Percentiles rank a stretch among this genome's conserved stretches.
phyloP scores from a whole-genome alignment of 2,113 vertebrate species.

The Pachyramphus minor region DNA sequence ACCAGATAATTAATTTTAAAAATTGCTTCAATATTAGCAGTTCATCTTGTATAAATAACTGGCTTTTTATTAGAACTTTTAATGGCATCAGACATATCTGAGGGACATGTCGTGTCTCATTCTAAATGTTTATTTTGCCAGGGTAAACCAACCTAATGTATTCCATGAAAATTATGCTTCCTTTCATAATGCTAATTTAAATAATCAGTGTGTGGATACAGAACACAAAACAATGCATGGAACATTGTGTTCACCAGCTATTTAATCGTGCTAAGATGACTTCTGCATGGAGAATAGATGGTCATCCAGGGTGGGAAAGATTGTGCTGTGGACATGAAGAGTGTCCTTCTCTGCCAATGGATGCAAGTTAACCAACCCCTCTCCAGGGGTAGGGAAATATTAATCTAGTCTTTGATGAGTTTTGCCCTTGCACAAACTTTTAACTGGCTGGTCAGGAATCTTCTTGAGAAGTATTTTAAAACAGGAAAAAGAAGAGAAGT shows the following conservation, averaged over 20 bases:
- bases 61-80: constrained; percentile 48
- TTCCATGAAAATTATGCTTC: neutral
- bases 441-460: neutral
- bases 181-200: neutral
- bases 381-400: neutral
- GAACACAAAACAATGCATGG: neutral
- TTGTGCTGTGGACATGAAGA: neutral
- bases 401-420: neutral
- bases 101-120: neutral
- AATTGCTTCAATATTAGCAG: constrained; percentile 54
- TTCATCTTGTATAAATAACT: constrained; percentile 32
- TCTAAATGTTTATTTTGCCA: neutral
- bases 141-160: constrained; percentile 9
- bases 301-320: neutral
- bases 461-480: neutral
- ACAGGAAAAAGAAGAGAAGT: neutral
- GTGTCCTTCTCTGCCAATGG: neutral
- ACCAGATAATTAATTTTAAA: neutral
- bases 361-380: neutral
- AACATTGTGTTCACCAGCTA: rapidly evolving
- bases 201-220: neutral
- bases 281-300: neutral
- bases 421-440: neutral
- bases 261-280: neutral
- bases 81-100: neutral